phyloP scores from a whole-genome alignment of 2,888 invertebrate species.

The Orgyia antiqua region DNA sequence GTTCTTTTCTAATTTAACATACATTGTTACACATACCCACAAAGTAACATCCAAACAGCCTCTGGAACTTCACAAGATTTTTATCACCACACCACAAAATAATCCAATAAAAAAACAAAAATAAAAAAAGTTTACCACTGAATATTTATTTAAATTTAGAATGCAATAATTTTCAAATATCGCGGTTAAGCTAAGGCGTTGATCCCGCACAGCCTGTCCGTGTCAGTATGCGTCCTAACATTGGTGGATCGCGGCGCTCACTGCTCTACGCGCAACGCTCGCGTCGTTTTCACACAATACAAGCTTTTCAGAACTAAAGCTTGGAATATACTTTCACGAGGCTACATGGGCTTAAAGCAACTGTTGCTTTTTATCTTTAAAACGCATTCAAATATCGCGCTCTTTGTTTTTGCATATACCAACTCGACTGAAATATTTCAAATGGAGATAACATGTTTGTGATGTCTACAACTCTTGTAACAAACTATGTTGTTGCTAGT shows the following conservation, averaged over 20 bases:
- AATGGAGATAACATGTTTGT: too few species aligned
- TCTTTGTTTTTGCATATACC: too few species aligned
- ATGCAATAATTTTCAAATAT: slow-evolving; percentile 30
- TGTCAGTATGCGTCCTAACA: slow-evolving; percentile 41
- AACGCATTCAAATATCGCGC: background rate
- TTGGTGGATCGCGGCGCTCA: slow-evolving; percentile 47
- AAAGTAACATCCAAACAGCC: too few species aligned
- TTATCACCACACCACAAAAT: background rate
- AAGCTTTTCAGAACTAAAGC: slow-evolving; percentile 24
- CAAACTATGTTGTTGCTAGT: too few species aligned
- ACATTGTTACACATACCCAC: too few species aligned
- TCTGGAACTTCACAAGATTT: background rate
- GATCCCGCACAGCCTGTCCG: slow-evolving; percentile 14
- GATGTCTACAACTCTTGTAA: too few species aligned
- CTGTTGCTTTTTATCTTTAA: slow-evolving; percentile 32
- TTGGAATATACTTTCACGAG: slow-evolving; percentile 18
- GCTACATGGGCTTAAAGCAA: slow-evolving; percentile 24
- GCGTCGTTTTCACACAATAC: slow-evolving; percentile 30
- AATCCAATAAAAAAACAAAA: background rate
- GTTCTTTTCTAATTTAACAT: too few species aligned
- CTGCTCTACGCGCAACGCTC: slow-evolving; percentile 39
- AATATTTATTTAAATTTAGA: too few species aligned
- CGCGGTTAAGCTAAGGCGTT: slow-evolving; percentile 29
- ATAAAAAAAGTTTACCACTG: background rate
- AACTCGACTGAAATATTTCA: too few species aligned